Percentiles rank a stretch among this genome's conserved stretches.
Evolutionary conservation across 2,888 invertebrate genomes (phyloP).

Genomic region (Crioceris asparagi): DNA sequence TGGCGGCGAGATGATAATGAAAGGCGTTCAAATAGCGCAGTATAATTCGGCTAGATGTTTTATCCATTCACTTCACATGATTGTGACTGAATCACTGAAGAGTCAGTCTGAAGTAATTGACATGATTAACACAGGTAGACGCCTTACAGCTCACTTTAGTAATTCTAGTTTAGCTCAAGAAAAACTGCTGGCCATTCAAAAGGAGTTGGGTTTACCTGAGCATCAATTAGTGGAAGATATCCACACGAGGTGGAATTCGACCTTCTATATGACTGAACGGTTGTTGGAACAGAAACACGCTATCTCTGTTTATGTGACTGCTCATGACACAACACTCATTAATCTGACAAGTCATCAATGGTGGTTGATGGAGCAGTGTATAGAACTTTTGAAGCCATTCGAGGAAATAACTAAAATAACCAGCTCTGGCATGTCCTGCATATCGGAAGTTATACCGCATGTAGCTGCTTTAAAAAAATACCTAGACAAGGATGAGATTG

Average conservation of each 20-base stretch:
- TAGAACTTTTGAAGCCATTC: slow-evolving; percentile 10
- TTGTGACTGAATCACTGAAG: slow-evolving; percentile 14
- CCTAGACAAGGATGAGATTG: slow-evolving; percentile 12
- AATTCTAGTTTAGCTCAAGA: slow-evolving; percentile 16
- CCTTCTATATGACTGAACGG: slow-evolving; percentile 11
- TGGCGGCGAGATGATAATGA: slow-evolving; percentile 7
- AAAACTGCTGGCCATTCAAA: slow-evolving; percentile 14
- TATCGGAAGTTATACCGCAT: slow-evolving; percentile 21
- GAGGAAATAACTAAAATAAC: slow-evolving; percentile 21
- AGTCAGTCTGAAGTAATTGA: slow-evolving; percentile 15
- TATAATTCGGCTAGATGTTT: slow-evolving; percentile 16
- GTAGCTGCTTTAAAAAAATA: slow-evolving; percentile 14
- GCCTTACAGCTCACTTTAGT: not conserved
- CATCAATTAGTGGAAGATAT: slow-evolving; percentile 19
- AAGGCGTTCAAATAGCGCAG: slow-evolving; percentile 11
- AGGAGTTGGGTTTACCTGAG: slow-evolving; percentile 19
- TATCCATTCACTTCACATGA: slow-evolving; percentile 20
- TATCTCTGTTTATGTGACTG: slow-evolving; percentile 5
- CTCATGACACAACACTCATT: slow-evolving; percentile 10
- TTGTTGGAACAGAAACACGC: slow-evolving; percentile 12
- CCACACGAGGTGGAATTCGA: slow-evolving; percentile 16
- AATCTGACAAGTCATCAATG: slow-evolving; percentile 13
- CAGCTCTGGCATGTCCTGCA: slow-evolving; percentile 16
- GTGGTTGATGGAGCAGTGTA: slow-evolving; percentile 11
- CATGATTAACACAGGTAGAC: not conserved